These are phyloP conservation scores for Belonocnema kinseyi DNA, from an alignment of 1,140 invertebrate species.

Conservation along the genomic window DNA sequence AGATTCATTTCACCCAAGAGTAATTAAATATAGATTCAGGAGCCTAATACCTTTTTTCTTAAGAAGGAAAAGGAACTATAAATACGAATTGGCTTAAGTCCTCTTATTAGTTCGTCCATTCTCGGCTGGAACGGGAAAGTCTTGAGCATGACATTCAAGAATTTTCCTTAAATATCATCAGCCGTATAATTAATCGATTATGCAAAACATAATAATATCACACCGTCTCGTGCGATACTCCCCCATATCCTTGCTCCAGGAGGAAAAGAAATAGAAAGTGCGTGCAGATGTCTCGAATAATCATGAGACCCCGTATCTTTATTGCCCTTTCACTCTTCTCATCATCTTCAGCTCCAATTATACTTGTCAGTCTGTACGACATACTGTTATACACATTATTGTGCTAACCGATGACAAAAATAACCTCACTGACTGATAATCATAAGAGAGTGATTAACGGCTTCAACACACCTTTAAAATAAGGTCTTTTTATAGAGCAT, in stretches of 20 bases:
- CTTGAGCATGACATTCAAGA: not conserved
- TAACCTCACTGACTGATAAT: constrained; percentile 11
- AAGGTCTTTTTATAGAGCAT: no score
- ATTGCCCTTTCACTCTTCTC: constrained; percentile 57
- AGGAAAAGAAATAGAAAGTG: constrained; percentile 45
- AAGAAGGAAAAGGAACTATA: no score
- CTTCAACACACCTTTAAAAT: no score
- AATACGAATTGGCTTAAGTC: no score
- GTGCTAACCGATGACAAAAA: constrained; percentile 11
- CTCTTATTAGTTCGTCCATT: no score
- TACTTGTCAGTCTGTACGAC: not conserved
- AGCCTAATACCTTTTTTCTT: no score
- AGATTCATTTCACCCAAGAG: not conserved
- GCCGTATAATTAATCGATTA: not conserved
- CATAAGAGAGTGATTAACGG: constrained; percentile 11
- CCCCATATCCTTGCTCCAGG: not conserved
- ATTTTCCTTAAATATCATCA: not conserved
- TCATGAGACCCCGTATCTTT: constrained; percentile 41
- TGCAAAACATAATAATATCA: constrained; percentile 7
- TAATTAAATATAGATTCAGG: no score
- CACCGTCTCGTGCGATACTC: not conserved
- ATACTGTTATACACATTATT: constrained; percentile 5
- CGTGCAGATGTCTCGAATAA: constrained; percentile 32
- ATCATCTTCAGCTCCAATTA: constrained; percentile 38
- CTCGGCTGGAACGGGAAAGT: no score